phyloP scores from a whole-genome alignment of 2,797 vertebrate genomes.

The Mus minutoides region DNA sequence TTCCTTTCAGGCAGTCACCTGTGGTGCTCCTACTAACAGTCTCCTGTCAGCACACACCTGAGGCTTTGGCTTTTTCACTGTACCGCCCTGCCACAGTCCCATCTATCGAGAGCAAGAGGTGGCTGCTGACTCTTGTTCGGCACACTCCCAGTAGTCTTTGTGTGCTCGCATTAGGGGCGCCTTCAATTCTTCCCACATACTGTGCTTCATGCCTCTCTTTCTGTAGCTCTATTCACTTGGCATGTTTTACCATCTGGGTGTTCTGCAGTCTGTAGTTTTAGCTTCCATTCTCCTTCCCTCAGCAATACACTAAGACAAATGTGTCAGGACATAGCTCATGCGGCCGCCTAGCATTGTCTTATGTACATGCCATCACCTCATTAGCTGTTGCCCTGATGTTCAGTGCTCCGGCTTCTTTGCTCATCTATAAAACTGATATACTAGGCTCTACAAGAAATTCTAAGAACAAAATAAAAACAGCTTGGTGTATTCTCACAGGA shows the following conservation, averaged over 20 bases:
- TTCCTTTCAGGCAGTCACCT: not conserved
- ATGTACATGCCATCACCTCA: not conserved
- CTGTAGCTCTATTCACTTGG: not conserved
- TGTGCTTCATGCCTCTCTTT: not conserved
- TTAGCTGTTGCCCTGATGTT: not conserved
- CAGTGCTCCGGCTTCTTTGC: not conserved
- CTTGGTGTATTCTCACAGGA: not conserved
- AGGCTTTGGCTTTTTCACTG: not conserved
- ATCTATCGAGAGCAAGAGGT: too few species aligned
- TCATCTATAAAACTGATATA: not conserved
- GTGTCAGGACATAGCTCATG: not conserved
- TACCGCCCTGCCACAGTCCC: not conserved
- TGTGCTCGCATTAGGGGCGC: not conserved
- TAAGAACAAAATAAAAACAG: not conserved
- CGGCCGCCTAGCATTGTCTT: not conserved
- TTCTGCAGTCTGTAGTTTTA: not conserved
- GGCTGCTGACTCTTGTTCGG: not conserved
- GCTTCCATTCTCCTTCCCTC: not conserved
- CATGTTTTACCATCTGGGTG: not conserved
- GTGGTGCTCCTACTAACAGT: not conserved
- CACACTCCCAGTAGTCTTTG: not conserved
- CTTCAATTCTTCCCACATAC: not conserved
- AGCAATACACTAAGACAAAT: not conserved
- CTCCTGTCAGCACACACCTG: not conserved
- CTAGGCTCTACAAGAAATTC: not conserved